Conservation (phyloP, 2,888 invertebrate species). For the Lycophotia porphyrea region DNA sequence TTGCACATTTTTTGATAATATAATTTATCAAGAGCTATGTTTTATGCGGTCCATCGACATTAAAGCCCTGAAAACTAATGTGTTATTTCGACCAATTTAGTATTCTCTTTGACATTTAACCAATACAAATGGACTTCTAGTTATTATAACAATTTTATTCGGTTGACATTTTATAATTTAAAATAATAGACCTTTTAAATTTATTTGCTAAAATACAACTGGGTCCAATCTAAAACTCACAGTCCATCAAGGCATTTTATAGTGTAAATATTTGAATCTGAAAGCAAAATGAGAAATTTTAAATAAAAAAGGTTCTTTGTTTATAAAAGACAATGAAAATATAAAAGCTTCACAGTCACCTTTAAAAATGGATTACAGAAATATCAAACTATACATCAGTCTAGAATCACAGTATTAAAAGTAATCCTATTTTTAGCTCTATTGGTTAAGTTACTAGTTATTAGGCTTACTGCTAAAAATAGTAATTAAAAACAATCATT, state of each 20-base stretch:
- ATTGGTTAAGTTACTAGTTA: background rate
- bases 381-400: background rate
- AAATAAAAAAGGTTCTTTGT: background rate
- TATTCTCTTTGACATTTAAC: background rate
- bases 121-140: background rate
- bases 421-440: background rate
- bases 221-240: background rate
- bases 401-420: background rate
- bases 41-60: background rate
- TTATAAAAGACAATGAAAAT: background rate
- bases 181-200: slow-evolving; percentile 15
- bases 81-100: background rate
- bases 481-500: background rate
- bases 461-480: background rate
- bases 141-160: background rate
- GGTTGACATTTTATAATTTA: slow-evolving; percentile 11
- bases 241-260: background rate
- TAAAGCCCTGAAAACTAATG: background rate
- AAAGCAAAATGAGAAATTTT: slow-evolving; percentile 3
- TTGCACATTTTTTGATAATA: background rate
- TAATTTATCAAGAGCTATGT: background rate
- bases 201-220: slow-evolving; percentile 6
- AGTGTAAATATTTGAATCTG: slow-evolving; percentile 23
- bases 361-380: background rate
- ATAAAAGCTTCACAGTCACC: background rate